Evolutionary conservation across 2,797 vertebrate genomes (phyloP), one percentile per base, ranked within the genome.

Genomic region (Anabas testudineus): DNA sequence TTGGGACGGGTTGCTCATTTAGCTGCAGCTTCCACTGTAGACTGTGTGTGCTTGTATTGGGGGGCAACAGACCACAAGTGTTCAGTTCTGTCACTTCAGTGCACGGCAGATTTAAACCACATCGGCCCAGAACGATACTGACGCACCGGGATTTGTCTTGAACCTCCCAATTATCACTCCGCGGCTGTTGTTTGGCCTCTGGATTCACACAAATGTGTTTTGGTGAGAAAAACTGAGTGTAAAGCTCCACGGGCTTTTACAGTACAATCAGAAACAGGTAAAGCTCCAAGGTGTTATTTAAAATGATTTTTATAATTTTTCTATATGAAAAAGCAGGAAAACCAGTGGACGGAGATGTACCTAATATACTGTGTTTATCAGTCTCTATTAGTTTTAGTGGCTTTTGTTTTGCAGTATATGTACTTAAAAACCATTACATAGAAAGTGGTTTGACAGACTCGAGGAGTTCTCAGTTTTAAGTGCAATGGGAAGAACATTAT

Each of bases 401-500:
- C 28, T 43, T n/a, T 45, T 57, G 9, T 52, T 28, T 15, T 47
- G 51, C 22, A 1, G 15, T 16, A 16, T 32, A 12, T 2, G 3
- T 30, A 9, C 22, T 24, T 14, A 19, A 16, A 5, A n/a, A 16
- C 15, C 4, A 19, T n/a, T 47, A 16, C 51, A 19, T 21, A 10
- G 21, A 9, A 41, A 19, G 24, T 19, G 12, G 4, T 26, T 37
- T 9, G 22, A 51, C 24, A 39, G 30, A 37, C 30, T 53, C 22
- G 18, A 19, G n/a, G 24, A 47, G 13, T 59, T 26, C 3, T 6
- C 9, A 10, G 19, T 24, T 56, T 26, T 70, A 42, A 53, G 41
- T 61, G 66, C 34, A 43, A 8, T 54, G 47, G 39, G 59, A 57
- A 26, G 48, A 48, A 60, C 37, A 62, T 43, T 22, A 67, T 72